These are phyloP conservation scores for Platycnemis pennipes DNA, from an alignment of 2,888 invertebrate genomes.

Conservation along the genomic window DNA sequence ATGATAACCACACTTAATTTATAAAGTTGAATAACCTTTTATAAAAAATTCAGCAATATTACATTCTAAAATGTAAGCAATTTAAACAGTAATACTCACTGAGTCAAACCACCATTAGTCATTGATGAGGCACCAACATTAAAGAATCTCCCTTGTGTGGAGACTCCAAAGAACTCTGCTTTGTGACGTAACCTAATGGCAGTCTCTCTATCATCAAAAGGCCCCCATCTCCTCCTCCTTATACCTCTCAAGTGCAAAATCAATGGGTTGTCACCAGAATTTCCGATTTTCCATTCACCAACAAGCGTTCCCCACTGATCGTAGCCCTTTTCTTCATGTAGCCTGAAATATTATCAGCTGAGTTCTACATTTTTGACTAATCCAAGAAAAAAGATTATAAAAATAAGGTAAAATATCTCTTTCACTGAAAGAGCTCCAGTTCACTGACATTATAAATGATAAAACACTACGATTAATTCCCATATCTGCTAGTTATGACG, in stretches of 20 bases:
- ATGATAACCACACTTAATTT: too few relatives aligned
- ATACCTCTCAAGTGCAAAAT: slow-evolving; percentile 81
- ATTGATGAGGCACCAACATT: slow-evolving; percentile 81
- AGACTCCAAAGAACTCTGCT: slow-evolving; percentile 78
- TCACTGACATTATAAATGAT: slow-evolving; percentile 55
- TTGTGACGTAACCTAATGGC: slow-evolving; percentile 76
- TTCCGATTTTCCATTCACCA: slow-evolving; percentile 81
- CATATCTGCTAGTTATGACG: too few relatives aligned
- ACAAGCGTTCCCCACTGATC: slow-evolving; percentile 84
- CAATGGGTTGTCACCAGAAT: slow-evolving; percentile 77
- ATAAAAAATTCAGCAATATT: too few relatives aligned
- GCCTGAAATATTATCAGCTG: slow-evolving; percentile 50
- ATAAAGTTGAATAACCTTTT: too few relatives aligned
- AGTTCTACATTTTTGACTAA: too few relatives aligned
- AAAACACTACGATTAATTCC: not conserved
- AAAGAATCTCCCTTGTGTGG: slow-evolving; percentile 82
- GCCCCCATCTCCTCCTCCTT: slow-evolving; percentile 79
- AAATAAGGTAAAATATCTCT: not conserved
- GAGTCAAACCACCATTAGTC: slow-evolving; percentile 80
- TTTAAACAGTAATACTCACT: slow-evolving; percentile 79
- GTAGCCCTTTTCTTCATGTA: slow-evolving; percentile 79
- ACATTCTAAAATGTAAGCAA: too few relatives aligned
- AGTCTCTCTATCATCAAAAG: slow-evolving; percentile 73
- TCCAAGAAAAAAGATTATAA: not conserved
- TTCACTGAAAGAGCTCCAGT: slow-evolving; percentile 11